Conservation (phyloP, 2,113 vertebrate species). For the Seriola rivoliana region DNA sequence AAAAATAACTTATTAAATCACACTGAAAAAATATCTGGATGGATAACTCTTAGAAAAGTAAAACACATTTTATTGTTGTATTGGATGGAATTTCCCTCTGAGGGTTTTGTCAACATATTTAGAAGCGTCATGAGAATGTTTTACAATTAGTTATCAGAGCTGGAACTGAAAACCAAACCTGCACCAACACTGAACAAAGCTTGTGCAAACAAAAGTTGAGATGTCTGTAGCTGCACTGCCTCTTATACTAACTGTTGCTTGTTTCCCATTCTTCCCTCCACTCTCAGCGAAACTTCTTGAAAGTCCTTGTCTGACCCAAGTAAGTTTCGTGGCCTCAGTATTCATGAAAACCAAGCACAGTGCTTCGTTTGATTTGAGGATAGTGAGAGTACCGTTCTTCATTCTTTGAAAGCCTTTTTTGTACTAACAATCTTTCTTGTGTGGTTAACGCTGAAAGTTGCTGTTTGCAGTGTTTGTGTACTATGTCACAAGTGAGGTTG, state of each 20-base stretch:
- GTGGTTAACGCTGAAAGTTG: not conserved
- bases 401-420: not conserved
- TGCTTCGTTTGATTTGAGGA: not conserved
- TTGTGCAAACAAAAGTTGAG: not conserved
- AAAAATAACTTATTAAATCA: not conserved
- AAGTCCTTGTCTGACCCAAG: constrained; percentile 1
- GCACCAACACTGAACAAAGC: not conserved
- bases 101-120: not conserved
- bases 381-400: not conserved
- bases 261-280: constrained; percentile 33
- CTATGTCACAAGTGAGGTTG: not conserved
- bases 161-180: constrained; percentile 1
- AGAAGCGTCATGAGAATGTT: constrained; percentile 24
- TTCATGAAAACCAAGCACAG: constrained; percentile 4
- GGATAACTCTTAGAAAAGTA: not conserved
- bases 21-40: not conserved
- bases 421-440: not conserved
- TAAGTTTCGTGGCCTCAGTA: not conserved
- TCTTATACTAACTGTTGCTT: not conserved
- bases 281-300: not conserved
- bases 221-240: not conserved
- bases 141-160: constrained; percentile 6
- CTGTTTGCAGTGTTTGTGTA: too few relatives aligned
- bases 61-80: not conserved
- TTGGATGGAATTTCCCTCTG: too few relatives aligned